phyloP scores from a whole-genome alignment of 2,797 vertebrate species.

The Pteropus rufus region DNA sequence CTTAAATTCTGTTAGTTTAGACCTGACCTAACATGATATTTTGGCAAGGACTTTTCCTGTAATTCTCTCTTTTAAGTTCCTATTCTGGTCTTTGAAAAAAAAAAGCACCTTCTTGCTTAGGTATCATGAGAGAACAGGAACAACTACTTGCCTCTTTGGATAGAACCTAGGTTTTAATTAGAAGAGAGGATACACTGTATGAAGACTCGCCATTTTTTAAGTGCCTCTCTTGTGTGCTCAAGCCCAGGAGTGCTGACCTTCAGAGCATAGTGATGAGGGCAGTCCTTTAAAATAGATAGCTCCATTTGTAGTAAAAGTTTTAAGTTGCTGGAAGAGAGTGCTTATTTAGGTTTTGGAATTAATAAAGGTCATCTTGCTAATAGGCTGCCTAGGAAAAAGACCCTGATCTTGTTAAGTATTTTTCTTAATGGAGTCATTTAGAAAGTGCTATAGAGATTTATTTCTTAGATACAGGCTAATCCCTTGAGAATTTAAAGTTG shows the following conservation, averaged over 20 bases:
- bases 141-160: background rate
- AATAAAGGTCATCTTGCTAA: background rate
- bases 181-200: background rate
- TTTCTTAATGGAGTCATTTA: conserved; percentile 31
- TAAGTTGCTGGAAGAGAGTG: background rate
- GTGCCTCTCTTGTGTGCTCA: background rate
- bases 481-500: conserved; percentile 23
- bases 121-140: background rate
- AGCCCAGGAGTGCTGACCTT: background rate
- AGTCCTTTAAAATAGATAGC: background rate
- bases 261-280: background rate
- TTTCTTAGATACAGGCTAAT: background rate
- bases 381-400: background rate
- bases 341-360: background rate
- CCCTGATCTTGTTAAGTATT: background rate
- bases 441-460: background rate
- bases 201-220: background rate
- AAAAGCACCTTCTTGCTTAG: background rate
- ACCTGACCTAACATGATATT: background rate
- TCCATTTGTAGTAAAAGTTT: background rate
- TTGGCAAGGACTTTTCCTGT: background rate
- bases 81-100: background rate
- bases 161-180: conserved; percentile 12
- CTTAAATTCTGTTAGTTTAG: conserved; percentile 31
- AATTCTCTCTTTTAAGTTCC: background rate